phyloP scores from a whole-genome alignment of 2,113 vertebrate genomes.

The Rhinoptilus africanus region DNA sequence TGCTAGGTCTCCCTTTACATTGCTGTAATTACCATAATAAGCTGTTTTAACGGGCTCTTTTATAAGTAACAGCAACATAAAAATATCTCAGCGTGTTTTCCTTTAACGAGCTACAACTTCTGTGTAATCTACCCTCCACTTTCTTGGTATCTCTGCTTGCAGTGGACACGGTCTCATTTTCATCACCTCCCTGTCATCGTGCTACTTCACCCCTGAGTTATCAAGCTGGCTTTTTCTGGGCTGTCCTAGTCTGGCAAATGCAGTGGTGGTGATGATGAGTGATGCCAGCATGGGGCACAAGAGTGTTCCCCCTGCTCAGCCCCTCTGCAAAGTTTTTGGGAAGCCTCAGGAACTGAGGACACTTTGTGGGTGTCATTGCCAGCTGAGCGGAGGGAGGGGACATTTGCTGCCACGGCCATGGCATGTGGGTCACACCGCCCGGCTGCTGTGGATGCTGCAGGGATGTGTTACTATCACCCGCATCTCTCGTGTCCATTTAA shows the following conservation, averaged over 20 bases:
- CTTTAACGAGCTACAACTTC: not conserved
- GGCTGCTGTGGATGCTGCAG: not conserved
- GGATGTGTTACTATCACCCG: not conserved
- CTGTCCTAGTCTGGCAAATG: not conserved
- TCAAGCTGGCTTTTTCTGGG: not conserved
- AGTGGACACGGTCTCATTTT: not conserved
- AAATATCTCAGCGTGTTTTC: not conserved
- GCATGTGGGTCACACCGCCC: not conserved
- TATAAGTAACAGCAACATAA: slow-evolving; percentile 5
- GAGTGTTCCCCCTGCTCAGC: not conserved
- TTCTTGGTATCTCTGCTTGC: not conserved
- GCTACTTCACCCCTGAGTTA: not conserved
- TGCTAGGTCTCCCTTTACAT: slow-evolving; percentile 12
- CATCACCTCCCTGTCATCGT: not conserved
- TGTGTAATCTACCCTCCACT: not conserved
- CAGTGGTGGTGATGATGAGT: not conserved
- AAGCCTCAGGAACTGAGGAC: accelerated
- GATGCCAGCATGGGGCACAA: not conserved
- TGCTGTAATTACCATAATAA: slow-evolving; percentile 39
- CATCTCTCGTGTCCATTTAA: not conserved
- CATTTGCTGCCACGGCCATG: accelerated
- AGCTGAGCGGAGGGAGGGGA: not conserved
- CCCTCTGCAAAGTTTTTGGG: not conserved
- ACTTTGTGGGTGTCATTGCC: not conserved
- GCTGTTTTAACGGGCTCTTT: slow-evolving; percentile 19